Evolutionary conservation across 2,888 invertebrate species (phyloP), one percentile per base, ranked within the genome.

Genomic region (Brachycybe producta): DNA sequence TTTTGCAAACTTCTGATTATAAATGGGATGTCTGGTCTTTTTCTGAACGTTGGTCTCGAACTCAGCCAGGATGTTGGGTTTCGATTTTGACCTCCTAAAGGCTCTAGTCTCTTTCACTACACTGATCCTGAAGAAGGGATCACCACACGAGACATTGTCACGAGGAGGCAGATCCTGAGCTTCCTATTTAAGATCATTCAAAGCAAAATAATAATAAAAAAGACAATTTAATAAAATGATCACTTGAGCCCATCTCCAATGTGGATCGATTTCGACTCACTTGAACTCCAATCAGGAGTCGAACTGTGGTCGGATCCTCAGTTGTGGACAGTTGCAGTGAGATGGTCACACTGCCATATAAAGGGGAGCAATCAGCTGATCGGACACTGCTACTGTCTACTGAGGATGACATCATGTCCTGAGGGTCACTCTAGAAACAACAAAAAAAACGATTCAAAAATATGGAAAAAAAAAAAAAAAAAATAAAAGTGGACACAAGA

Each of bases 381-480:
- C 47, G 47, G 7, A 47, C 27, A 38, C 47, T 47, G 42, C 19
- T 43, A 26, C 13, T 43, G 42, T 41, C 42, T 17, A 46, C 23
- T n/a, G 17, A 32, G 28, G 42, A 43, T 11, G 36, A 41, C 13
- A 30, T 41, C 7, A 24, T 4, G 8, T 49, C 49, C 23, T 13
- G 42, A 15, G 40, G 49, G 17, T 49, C 49, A n/a, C 49, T 49
- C 49, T 49, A 24, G 2, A 11, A 47, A 47, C n/a, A n/a, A n/a
- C 32, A 11, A 32, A 32, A 32, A 32, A 32, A 32, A 32, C n/a
- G 32, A n/a, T 32, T 11, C 11, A 11, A 11, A n/a, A 11, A 11
- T 11, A 32, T 32, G 11, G 13, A 32, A 19, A 21, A n/a, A 8
- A 11, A 38, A 7, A 38, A 38, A 17, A 38, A 7, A 11, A 7